Evolutionary conservation across 1,140 invertebrate genomes (phyloP).

Genomic region (Monochamus saltuarius): DNA sequence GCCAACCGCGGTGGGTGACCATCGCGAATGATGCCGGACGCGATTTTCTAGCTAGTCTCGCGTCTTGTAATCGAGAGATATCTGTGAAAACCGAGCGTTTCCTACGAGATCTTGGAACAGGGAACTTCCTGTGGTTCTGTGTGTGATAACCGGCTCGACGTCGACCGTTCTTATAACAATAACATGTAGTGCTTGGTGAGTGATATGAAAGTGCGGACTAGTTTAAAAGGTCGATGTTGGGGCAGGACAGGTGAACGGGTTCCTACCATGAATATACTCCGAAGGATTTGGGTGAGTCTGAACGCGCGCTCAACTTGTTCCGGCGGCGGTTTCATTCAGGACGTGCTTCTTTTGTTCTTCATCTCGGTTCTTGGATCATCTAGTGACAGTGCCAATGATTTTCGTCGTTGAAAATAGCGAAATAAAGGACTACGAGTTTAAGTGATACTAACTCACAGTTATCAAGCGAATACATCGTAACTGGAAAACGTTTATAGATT

Average conservation of each 20-base stretch:
- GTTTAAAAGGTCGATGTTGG: constrained; percentile 37
- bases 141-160: constrained; percentile 11
- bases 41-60: constrained; percentile 1
- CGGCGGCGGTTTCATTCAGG: no score
- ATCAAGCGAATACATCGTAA: no score
- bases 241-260: constrained; percentile 29
- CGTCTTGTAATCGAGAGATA: not conserved
- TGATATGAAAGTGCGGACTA: constrained; percentile 28
- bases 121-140: not conserved
- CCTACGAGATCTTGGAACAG: constrained; percentile 18
- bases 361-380: no score
- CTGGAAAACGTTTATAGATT: no score
- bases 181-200: constrained; percentile 17
- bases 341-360: no score
- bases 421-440: no score
- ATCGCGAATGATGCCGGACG: not conserved
- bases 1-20: constrained; percentile 1
- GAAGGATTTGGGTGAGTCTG: constrained; percentile 29
- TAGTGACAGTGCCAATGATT: no score
- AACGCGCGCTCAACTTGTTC: not conserved
- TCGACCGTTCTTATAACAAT: constrained; percentile 9
- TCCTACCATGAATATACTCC: constrained; percentile 24
- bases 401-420: no score
- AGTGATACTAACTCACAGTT: no score
- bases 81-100: constrained; percentile 18